Evolutionary conservation across 2,797 vertebrate genomes (phyloP).

Genomic region (Capromys pilorides): DNA sequence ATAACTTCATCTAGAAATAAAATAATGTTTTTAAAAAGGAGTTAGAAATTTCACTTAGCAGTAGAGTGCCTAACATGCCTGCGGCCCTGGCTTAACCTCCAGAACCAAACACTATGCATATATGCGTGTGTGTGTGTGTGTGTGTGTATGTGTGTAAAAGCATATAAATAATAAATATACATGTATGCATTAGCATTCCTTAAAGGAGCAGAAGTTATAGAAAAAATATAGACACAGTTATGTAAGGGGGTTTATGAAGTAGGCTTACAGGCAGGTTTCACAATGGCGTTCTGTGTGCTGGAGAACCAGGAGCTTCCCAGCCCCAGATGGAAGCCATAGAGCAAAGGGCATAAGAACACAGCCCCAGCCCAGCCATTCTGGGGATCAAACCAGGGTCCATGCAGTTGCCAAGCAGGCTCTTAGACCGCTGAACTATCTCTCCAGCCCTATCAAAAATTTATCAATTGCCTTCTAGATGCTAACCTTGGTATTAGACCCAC

Average conservation of each 20-base stretch:
- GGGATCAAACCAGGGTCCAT: too few relatives aligned
- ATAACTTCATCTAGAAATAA: background rate
- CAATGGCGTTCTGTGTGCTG: background rate
- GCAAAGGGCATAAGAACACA: background rate
- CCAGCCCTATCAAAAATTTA: background rate
- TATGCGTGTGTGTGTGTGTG: background rate
- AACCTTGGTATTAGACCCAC: background rate
- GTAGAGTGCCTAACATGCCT: background rate
- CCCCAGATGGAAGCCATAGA: background rate
- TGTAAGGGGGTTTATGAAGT: background rate
- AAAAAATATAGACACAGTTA: background rate
- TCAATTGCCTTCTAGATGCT: background rate
- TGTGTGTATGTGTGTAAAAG: background rate
- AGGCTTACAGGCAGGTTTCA: background rate
- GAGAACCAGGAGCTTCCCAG: background rate
- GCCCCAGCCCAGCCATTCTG: background rate
- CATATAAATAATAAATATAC: background rate
- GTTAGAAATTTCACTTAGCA: background rate
- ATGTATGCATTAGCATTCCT: background rate
- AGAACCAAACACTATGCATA: background rate
- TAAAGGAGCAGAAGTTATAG: background rate
- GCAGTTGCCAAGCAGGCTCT: too few relatives aligned
- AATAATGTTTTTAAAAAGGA: background rate
- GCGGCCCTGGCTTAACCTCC: background rate
- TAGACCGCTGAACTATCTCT: too few relatives aligned